Base-by-base conservation (phyloP, 2,888 invertebrate genomes). In the Smittia sp. region DNA sequence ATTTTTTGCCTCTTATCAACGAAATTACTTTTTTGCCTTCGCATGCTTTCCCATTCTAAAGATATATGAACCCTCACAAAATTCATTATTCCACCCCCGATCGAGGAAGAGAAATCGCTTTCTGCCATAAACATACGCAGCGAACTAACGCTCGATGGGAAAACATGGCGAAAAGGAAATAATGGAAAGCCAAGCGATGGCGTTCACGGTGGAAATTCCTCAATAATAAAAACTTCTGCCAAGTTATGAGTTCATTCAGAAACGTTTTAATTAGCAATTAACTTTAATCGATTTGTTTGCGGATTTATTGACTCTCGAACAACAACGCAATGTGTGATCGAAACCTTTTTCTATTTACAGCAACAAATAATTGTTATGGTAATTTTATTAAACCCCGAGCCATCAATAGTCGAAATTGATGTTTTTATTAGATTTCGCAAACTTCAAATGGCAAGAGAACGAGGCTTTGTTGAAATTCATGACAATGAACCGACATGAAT, bases 351-450 rank as follows among this genome's bases (percentile, higher is more conserved):
- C 11, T 46, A 3, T 32, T 32, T 3, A 6, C 3, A 32, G 15
- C 46, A 46, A 46, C 46, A 46, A 46, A 46, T 46, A 46, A 46
- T 58, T 58, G 58, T 58, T 58, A 58, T 58, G 58, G 7, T 58
- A 58, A 58, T 58, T 58, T 22, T 20, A 22, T 58, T 22, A 9
- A 46, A 58, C 58, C 22, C 22, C 2, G 22, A 13, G 22, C 9
- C 20, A 58, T 58, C 22, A 58, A n/a, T n/a, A n/a, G n/a, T 58
- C 22, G 58, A 58, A 22, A 58, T 58, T 58, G 58, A 58, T 58
- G 58, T 22, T 22, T 22, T 58, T 58, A 22, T 58, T 58, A 18
- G 20, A 18, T 22, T 58, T 7, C n/a, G 58, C 58, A 58, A 58
- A 58, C 22, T 58, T 46, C 58, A 22, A 46, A 46, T 46, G 15